Evolutionary conservation across 2,888 invertebrate genomes (phyloP).

Genomic region (Ochropleura plecta): DNA sequence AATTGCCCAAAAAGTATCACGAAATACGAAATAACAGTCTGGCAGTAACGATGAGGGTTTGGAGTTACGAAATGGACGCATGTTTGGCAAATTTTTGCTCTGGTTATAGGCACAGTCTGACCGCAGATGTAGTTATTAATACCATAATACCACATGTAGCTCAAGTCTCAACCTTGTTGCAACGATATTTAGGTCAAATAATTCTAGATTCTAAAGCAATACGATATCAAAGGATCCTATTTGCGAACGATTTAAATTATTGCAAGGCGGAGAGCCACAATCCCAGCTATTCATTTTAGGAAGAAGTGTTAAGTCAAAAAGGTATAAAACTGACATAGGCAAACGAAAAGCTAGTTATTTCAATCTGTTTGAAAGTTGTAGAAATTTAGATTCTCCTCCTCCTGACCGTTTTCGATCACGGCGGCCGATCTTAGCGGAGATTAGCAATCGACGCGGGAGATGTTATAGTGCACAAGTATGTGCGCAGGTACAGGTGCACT

Average conservation of each 20-base stretch:
- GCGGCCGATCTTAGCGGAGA: too few relatives aligned
- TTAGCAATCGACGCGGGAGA: too few relatives aligned
- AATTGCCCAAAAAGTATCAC: constrained; percentile 9
- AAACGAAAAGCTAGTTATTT: background rate
- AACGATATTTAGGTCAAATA: constrained; percentile 44
- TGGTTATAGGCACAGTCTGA: constrained; percentile 5
- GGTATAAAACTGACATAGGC: background rate
- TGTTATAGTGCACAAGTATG: too few relatives aligned
- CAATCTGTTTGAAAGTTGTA: background rate
- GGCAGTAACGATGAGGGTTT: background rate
- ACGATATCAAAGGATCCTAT: background rate
- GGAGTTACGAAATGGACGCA: background rate
- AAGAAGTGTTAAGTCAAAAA: background rate
- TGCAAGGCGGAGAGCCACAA: background rate
- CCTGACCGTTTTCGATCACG: too few relatives aligned
- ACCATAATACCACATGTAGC: constrained; percentile 41
- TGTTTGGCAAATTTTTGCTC: constrained; percentile 8
- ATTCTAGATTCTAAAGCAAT: constrained; percentile 12
- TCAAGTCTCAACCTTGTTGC: constrained; percentile 34
- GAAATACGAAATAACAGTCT: constrained; percentile 11
- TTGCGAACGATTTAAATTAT: background rate
- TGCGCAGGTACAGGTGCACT: too few relatives aligned
- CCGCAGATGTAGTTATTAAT: constrained; percentile 44
- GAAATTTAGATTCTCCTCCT: background rate
- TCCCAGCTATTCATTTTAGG: too few relatives aligned